Percentiles rank a stretch among this genome's conserved stretches.
Evolutionary conservation across 2,888 invertebrate genomes (phyloP).

Genomic region (Yponomeuta plumbellus): DNA sequence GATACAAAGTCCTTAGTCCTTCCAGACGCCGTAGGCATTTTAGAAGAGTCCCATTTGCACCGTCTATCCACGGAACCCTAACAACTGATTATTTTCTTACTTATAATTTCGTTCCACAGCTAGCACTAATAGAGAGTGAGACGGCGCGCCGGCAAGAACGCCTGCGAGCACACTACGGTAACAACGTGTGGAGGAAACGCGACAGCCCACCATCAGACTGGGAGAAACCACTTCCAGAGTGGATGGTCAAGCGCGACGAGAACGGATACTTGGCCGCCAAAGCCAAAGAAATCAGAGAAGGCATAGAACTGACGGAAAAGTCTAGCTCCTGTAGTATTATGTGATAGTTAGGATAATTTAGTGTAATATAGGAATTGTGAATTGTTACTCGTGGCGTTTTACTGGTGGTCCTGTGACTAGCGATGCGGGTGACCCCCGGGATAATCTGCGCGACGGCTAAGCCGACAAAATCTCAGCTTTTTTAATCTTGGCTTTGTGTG

Average conservation of each 20-base stretch:
- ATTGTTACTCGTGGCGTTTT: background rate
- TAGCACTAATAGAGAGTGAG: conserved; percentile 83
- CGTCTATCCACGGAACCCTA: background rate
- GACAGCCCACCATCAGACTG: conserved; percentile 86
- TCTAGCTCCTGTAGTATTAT: conserved; percentile 51
- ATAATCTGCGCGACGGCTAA: no score
- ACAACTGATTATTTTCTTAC: background rate
- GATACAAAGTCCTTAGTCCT: no score
- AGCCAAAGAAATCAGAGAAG: conserved; percentile 77
- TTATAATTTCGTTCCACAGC: conserved; percentile 51
- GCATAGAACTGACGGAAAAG: conserved; percentile 37
- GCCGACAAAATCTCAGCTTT: no score
- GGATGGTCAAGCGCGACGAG: conserved; percentile 81
- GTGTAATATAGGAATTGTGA: background rate
- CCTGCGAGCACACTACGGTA: conserved; percentile 80
- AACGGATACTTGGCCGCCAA: conserved; percentile 80
- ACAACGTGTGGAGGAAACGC: conserved; percentile 88
- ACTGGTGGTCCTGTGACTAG: background rate
- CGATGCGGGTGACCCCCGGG: no score
- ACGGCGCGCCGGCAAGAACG: conserved; percentile 78
- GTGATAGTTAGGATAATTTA: conserved; percentile 33
- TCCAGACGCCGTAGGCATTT: no score
- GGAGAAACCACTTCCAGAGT: conserved; percentile 87
- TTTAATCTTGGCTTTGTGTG: no score
- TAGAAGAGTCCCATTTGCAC: no score